Percentiles rank a stretch among this genome's conserved stretches.
These are phyloP conservation scores for Apteryx mantelli DNA, from an alignment of 2,113 vertebrate species.

Conservation along the genomic window DNA sequence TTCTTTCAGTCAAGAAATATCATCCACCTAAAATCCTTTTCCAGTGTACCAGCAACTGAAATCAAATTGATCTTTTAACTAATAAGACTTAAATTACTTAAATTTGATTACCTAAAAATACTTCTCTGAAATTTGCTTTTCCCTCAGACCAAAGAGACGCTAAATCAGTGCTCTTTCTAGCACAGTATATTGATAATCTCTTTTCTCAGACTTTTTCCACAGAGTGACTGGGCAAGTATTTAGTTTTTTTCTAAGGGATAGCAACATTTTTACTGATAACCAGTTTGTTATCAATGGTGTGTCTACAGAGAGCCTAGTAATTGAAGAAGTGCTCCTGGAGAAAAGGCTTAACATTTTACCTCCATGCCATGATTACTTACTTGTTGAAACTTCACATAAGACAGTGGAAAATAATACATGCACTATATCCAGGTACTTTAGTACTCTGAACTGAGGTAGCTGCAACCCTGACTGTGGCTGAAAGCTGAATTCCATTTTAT, in stretches of 20 bases:
- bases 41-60: background rate
- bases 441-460: background rate
- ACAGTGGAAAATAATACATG: background rate
- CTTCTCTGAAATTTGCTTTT: background rate
- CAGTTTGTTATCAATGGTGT: background rate
- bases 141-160: background rate
- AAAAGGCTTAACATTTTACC: background rate
- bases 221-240: background rate
- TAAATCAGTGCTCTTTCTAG: conserved; percentile 7
- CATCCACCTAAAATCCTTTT: background rate
- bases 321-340: background rate
- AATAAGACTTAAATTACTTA: conserved; percentile 6
- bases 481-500: background rate
- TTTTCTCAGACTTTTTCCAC: background rate
- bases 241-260: background rate
- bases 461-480: background rate
- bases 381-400: background rate
- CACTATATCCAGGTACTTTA: background rate
- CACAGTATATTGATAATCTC: background rate
- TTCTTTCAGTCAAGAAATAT: background rate
- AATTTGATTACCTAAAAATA: background rate
- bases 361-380: background rate
- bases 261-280: background rate
- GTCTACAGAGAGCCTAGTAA: background rate
- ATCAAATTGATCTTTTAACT: background rate